A percentile compares a stretch with the other conserved stretches of the same genome.
Evolutionary conservation across 2,888 invertebrate genomes (phyloP).

Genomic region (Calameuta pallipes): DNA sequence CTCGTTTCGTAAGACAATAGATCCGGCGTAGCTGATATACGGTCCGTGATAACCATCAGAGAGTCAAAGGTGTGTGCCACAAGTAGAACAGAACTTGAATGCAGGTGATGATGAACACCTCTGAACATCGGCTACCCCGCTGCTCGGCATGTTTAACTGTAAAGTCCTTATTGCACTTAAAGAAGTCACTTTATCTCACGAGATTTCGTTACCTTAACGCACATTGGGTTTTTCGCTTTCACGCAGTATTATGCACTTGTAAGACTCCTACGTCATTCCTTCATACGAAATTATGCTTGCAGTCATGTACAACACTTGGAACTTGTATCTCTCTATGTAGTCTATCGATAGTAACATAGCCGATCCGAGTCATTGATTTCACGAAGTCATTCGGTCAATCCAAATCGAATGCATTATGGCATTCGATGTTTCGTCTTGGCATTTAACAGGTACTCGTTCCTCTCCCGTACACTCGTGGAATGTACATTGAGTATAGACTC

Average conservation of each 20-base stretch:
- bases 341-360: neutral
- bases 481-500: neutral
- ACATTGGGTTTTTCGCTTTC: neutral
- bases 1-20: constrained; percentile 25
- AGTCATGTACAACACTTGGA: neutral
- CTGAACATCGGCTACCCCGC: neutral
- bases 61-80: constrained; percentile 23
- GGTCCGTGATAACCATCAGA: constrained; percentile 32
- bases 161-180: neutral
- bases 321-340: neutral
- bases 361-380: neutral
- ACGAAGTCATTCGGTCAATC: neutral
- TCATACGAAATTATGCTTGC: neutral
- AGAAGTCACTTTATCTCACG: neutral
- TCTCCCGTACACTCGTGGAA: neutral
- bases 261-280: neutral
- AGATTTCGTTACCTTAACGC: neutral
- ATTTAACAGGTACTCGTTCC: neutral
- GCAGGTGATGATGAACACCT: neutral
- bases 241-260: neutral
- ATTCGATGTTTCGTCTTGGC: neutral
- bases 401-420: neutral
- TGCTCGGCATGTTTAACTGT: neutral
- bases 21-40: constrained; percentile 30
- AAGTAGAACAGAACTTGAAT: neutral